These are phyloP conservation scores for Macrosteles quadrilineatus DNA, from an alignment of 1,140 invertebrate species.

Conservation along the genomic window DNA sequence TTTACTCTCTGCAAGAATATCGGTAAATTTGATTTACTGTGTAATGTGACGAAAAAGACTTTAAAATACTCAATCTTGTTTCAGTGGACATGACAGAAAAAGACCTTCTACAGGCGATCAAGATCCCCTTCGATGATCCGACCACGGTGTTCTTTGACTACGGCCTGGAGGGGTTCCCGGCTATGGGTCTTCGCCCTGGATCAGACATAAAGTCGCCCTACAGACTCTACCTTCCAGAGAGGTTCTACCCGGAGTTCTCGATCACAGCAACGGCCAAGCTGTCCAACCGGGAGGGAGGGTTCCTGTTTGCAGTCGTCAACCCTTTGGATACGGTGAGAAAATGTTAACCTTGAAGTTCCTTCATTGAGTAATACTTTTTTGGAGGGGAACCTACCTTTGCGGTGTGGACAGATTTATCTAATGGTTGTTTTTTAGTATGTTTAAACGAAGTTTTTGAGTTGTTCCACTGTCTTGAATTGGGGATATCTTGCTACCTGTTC, in stretches of 20 bases:
- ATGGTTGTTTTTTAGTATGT: no score
- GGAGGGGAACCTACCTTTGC: no score
- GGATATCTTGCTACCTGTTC: no score
- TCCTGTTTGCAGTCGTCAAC: constrained; percentile 92
- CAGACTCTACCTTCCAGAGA: constrained; percentile 82
- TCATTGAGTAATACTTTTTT: no score
- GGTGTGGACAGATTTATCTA: no score
- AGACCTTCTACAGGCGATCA: constrained; percentile 60
- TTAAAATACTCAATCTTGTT: no score
- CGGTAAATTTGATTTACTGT: no score
- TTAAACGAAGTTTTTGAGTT: no score
- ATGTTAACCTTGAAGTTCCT: no score
- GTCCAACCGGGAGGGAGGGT: constrained; percentile 66
- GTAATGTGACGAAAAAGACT: no score
- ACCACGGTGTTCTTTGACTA: constrained; percentile 62
- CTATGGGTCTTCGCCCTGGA: constrained; percentile 79
- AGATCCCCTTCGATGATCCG: constrained; percentile 61
- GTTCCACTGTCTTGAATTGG: no score
- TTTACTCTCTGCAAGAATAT: no score
- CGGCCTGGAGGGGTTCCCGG: constrained; percentile 86
- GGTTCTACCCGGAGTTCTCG: constrained; percentile 82
- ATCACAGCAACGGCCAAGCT: constrained; percentile 79
- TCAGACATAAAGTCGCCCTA: constrained; percentile 89
- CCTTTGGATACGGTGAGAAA: constrained; percentile 75
- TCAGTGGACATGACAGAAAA: constrained; percentile 51